These are phyloP conservation scores for Lipophrys pholis DNA, from an alignment of 2,113 vertebrate species.

Conservation along the genomic window DNA sequence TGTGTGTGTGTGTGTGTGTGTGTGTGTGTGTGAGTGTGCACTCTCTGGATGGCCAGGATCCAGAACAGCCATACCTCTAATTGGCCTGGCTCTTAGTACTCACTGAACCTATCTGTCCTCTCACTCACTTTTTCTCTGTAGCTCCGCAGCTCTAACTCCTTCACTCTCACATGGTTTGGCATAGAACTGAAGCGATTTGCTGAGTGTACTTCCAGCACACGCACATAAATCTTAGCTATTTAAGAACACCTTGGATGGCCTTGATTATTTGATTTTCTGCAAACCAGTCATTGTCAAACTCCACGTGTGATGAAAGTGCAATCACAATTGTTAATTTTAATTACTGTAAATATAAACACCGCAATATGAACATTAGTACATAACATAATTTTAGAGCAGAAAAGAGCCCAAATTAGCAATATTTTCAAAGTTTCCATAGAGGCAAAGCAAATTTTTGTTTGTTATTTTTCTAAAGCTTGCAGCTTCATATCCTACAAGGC, in stretches of 20 bases:
- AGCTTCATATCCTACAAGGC: too few species aligned
- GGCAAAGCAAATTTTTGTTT: too few species aligned
- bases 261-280: slow-evolving; percentile 10
- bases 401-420: neutral
- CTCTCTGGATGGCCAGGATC: slow-evolving; percentile 86
- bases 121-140: slow-evolving; percentile 40
- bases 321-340: slow-evolving; percentile 17
- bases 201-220: slow-evolving; percentile 76
- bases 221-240: slow-evolving; percentile 5
- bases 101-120: slow-evolving; percentile 51
- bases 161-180: slow-evolving; percentile 74
- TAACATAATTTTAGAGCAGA: slow-evolving; percentile 4
- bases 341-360: slow-evolving; percentile 26
- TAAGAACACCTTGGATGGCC: slow-evolving; percentile 22
- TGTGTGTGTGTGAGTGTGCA: slow-evolving; percentile 7
- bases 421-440: neutral
- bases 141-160: slow-evolving; percentile 34
- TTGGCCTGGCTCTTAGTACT: slow-evolving; percentile 91
- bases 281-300: slow-evolving; percentile 1
- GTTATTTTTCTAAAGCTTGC: too few species aligned
- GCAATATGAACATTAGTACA: neutral
- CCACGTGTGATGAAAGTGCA: neutral
- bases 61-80: slow-evolving; percentile 92
- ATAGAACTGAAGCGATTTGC: slow-evolving; percentile 87
- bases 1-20: too few species aligned